phyloP scores from a whole-genome alignment of 2,888 invertebrate genomes.

The Cephus nigrinus region DNA sequence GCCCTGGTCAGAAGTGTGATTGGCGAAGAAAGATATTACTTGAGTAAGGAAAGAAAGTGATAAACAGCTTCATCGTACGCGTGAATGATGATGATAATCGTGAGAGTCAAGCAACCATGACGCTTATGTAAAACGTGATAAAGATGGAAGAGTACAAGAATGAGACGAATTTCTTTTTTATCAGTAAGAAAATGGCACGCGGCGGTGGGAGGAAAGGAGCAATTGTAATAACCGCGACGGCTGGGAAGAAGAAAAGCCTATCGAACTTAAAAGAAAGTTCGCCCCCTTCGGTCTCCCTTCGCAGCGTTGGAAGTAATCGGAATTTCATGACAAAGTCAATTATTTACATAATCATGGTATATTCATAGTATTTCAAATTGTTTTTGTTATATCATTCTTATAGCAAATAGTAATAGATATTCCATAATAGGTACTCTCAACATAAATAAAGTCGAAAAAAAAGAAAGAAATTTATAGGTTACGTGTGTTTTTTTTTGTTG shows the following conservation, averaged over 20 bases:
- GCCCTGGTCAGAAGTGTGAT: not conserved
- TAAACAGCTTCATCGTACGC: not conserved
- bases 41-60: not conserved
- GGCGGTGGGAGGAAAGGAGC: not conserved
- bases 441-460: constrained; percentile 46
- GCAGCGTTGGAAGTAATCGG: constrained; percentile 17
- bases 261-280: not conserved
- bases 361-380: constrained; percentile 36
- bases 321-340: constrained; percentile 33
- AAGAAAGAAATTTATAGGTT: constrained; percentile 17
- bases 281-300: constrained; percentile 6
- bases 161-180: not conserved
- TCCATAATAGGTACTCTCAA: constrained; percentile 44
- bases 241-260: not conserved
- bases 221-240: not conserved
- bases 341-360: constrained; percentile 43
- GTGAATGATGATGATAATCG: not conserved
- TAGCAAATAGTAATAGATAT: constrained; percentile 33
- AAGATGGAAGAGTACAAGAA: not conserved
- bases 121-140: not conserved
- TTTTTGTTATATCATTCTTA: constrained; percentile 21
- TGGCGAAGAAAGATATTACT: not conserved
- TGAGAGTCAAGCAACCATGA: not conserved
- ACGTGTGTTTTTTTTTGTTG: not conserved
- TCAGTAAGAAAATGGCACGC: not conserved